Percentiles rank a stretch among this genome's conserved stretches.
These are phyloP conservation scores for Amiota mariae DNA, from an alignment of 2,888 invertebrate genomes.

Conservation along the genomic window DNA sequence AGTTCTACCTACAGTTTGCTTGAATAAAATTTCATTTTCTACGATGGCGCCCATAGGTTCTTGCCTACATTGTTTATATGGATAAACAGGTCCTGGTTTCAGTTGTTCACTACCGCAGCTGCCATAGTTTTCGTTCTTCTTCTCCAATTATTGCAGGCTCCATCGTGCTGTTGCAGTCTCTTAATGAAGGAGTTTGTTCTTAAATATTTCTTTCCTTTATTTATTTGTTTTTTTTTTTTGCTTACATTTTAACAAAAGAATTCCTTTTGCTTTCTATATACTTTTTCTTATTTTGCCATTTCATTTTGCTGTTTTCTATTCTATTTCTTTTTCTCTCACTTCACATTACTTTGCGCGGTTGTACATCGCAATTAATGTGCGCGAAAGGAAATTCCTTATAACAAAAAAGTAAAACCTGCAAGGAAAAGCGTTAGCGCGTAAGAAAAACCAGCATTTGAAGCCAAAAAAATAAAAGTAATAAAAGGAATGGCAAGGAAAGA, in stretches of 20 bases:
- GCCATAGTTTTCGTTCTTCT: too few relatives aligned
- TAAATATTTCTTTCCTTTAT: not conserved
- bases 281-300: not conserved
- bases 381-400: constrained; percentile 62
- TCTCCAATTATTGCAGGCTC: not conserved
- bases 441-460: constrained; percentile 50
- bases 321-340: constrained; percentile 33
- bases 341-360: constrained; percentile 35
- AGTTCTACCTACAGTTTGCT: too few relatives aligned
- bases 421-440: constrained; percentile 55
- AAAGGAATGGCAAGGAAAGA: constrained; percentile 40
- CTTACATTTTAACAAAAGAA: constrained; percentile 11
- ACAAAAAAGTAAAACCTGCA: constrained; percentile 28
- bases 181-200: constrained; percentile 21
- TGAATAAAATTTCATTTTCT: too few relatives aligned
- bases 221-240: too few relatives aligned
- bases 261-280: constrained; percentile 5
- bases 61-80: too few relatives aligned
- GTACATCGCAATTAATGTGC: constrained; percentile 64
- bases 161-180: not conserved
- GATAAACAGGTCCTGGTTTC: not conserved
- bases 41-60: too few relatives aligned
- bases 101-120: not conserved
- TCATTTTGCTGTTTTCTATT: not conserved
- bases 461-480: too few relatives aligned